Percentiles rank a stretch among this genome's conserved stretches.
phyloP scores from a whole-genome alignment of 2,797 vertebrate genomes.

The Agapornis canus region DNA sequence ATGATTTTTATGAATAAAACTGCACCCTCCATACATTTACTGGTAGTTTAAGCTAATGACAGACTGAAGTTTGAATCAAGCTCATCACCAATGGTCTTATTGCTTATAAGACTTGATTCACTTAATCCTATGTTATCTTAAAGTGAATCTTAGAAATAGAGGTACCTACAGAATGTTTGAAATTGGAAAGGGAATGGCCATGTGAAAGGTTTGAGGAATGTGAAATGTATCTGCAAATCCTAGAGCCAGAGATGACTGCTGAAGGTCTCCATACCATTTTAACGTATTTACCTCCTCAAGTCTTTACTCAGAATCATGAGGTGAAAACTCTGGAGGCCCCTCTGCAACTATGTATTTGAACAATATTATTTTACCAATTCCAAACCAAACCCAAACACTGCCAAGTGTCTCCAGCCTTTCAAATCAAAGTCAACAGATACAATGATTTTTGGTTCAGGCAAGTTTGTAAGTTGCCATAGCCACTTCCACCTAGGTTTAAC shows the following conservation, averaged over 20 bases:
- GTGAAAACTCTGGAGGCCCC: neutral
- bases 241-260: neutral
- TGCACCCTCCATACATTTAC: neutral
- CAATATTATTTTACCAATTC: neutral
- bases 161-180: neutral
- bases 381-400: neutral
- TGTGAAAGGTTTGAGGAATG: neutral
- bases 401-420: neutral
- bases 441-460: neutral
- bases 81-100: neutral
- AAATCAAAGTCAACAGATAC: neutral
- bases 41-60: neutral
- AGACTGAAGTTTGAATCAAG: neutral
- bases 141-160: neutral
- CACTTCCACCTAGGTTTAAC: neutral
- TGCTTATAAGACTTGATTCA: neutral
- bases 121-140: neutral
- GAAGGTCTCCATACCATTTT: neutral
- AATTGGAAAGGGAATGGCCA: neutral
- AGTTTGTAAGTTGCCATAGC: neutral
- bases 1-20: neutral
- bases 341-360: neutral
- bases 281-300: neutral
- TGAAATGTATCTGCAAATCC: neutral
- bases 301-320: neutral